Conservation (phyloP, 1,140 invertebrate genomes). For the Drosophila pseudoananassae region DNA sequence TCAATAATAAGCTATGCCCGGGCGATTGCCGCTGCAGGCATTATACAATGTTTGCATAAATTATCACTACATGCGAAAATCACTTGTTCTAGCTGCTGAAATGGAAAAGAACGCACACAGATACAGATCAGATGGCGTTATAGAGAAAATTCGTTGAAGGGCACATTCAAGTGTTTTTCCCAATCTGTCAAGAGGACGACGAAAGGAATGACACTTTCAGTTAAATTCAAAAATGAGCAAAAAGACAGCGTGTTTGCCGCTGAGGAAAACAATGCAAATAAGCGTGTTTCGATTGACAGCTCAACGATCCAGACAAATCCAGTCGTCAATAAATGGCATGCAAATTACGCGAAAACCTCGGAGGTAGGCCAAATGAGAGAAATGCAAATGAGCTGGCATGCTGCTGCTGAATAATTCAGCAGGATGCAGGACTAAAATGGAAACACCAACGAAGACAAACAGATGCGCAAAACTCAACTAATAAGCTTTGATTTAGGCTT, state of each 20-base stretch:
- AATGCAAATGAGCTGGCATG: conserved; percentile 62
- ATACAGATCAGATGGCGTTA: conserved; percentile 1
- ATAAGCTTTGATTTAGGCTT: conserved; percentile 73
- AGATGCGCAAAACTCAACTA: conserved; percentile 51
- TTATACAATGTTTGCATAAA: conserved; percentile 50
- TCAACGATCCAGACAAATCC: conserved; percentile 42
- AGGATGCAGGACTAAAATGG: conserved; percentile 41
- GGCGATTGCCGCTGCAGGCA: conserved; percentile 16
- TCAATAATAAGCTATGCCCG: conserved; percentile 22
- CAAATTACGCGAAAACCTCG: conserved; percentile 36
- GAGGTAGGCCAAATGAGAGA: conserved; percentile 62
- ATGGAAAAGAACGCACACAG: background rate
- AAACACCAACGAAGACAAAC: conserved; percentile 50
- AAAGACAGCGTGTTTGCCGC: conserved; percentile 9
- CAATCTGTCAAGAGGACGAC: background rate
- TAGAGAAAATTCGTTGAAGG: background rate
- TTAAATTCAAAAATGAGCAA: conserved; percentile 15
- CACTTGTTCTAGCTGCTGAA: conserved; percentile 21
- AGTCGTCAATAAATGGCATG: conserved; percentile 68
- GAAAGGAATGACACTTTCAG: conserved; percentile 19
- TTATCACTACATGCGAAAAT: conserved; percentile 43
- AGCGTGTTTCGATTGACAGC: conserved; percentile 55
- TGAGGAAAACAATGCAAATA: conserved; percentile 57
- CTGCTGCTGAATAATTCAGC: conserved; percentile 71
- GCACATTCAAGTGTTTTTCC: conserved; percentile 9